phyloP scores from a whole-genome alignment of 2,888 invertebrate species.

The Bombylius major region DNA sequence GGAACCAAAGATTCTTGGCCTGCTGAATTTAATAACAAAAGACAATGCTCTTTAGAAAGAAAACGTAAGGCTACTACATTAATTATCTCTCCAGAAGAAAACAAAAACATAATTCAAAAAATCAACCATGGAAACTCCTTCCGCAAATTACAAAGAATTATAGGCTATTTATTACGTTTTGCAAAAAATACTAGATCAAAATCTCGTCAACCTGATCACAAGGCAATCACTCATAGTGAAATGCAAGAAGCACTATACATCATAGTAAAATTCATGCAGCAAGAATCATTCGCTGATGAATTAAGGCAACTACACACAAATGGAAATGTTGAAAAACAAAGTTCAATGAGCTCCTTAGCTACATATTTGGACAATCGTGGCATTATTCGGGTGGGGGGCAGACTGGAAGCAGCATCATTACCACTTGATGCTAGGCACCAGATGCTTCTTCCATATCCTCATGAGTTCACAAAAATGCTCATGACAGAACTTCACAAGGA shows the following conservation, averaged over 20 bases:
- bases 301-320: not conserved
- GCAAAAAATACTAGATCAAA: no score
- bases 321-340: not conserved
- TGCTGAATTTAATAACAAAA: not conserved
- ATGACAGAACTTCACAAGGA: constrained; percentile 4
- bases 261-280: not conserved
- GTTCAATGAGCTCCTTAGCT: not conserved
- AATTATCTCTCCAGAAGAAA: no score
- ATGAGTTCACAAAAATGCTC: constrained; percentile 7
- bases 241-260: no score
- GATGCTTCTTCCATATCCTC: constrained; percentile 16
- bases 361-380: constrained; percentile 17
- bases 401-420: constrained; percentile 14
- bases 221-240: no score
- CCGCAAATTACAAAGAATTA: no score
- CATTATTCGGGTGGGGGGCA: constrained; percentile 21
- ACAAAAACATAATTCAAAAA: no score
- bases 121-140: no score
- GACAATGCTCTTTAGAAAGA: no score
- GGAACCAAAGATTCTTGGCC: not conserved
- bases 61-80: no score
- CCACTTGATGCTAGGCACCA: constrained; percentile 15
- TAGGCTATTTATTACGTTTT: no score
- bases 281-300: not conserved
- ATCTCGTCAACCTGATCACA: no score